Evolutionary conservation across 2,113 vertebrate species (phyloP).

Genomic region (Bos taurus): DNA sequence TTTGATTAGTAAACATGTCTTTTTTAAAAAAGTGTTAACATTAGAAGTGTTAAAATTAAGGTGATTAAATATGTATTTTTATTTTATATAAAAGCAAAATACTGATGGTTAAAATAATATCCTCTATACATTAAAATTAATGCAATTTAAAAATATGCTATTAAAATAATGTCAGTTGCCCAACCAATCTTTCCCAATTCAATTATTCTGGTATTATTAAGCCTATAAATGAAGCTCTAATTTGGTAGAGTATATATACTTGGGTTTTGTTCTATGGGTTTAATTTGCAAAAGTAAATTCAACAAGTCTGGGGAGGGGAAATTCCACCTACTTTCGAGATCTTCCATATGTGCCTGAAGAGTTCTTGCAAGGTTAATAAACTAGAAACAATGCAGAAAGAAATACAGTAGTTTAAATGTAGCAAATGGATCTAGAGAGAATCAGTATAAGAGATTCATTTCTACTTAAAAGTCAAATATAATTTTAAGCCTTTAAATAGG

Average conservation of each 20-base stretch:
- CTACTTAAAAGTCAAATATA: conserved; percentile 62
- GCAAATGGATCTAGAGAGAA: conserved; percentile 78
- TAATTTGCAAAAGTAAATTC: conserved; percentile 73
- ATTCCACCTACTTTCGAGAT: conserved; percentile 96
- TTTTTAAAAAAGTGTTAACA: conserved; percentile 18
- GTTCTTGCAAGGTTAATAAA: conserved; percentile 99
- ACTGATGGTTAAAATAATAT: neutral
- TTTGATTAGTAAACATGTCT: conserved; percentile 1
- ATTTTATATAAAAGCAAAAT: conserved; percentile 21
- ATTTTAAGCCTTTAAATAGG: conserved; percentile 58
- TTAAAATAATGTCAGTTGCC: neutral
- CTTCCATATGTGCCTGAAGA: conserved; percentile 99
- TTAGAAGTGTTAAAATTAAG: conserved; percentile 30
- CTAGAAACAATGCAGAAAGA: conserved; percentile 90
- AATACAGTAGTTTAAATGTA: conserved; percentile 84
- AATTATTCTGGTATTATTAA: conserved; percentile 41
- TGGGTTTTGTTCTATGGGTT: conserved; percentile 59
- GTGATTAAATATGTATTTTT: neutral
- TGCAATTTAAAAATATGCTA: neutral
- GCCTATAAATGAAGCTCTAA: conserved; percentile 40
- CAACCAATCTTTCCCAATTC: neutral
- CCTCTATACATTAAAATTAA: neutral
- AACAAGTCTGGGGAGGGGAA: conserved; percentile 70
- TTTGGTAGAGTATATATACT: conserved; percentile 43
- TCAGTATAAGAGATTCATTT: conserved; percentile 76